Conservation (phyloP, 2,888 invertebrate species). For the Ophraella communa region DNA sequence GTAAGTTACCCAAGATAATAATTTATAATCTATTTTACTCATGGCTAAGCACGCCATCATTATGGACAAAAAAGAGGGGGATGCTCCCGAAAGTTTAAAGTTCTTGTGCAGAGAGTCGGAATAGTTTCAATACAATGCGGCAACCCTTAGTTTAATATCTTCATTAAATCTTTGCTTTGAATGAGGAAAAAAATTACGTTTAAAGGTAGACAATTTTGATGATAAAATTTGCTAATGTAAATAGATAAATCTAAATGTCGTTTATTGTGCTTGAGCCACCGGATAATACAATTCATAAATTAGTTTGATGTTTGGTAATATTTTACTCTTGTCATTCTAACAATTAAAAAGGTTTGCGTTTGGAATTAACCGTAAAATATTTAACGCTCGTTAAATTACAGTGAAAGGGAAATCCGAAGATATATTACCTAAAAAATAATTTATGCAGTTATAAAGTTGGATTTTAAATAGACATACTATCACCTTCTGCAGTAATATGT, state of each 20-base stretch:
- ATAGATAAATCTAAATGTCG: neutral
- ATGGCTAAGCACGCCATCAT: slow-evolving; percentile 20
- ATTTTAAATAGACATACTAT: neutral
- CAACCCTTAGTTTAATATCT: neutral
- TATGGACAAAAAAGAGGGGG: slow-evolving; percentile 17
- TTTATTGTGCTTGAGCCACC: neutral
- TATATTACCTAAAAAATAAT: neutral
- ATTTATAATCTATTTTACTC: slow-evolving; percentile 24
- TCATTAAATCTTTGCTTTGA: neutral
- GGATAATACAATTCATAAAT: neutral
- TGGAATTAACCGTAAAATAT: slow-evolving; percentile 6
- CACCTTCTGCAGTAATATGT: neutral
- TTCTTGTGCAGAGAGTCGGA: neutral
- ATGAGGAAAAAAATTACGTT: too few species aligned
- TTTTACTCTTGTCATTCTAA: slow-evolving; percentile 1
- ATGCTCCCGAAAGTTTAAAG: neutral
- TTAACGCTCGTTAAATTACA: slow-evolving; percentile 4
- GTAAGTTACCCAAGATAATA: slow-evolving; percentile 20
- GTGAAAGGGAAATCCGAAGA: slow-evolving; percentile 5
- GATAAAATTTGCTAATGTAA: neutral
- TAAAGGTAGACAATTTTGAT: neutral
- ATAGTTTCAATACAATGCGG: neutral
- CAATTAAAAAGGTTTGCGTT: neutral
- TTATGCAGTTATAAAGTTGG: neutral
- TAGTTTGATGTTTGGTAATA: neutral